phyloP scores from a whole-genome alignment of 2,888 invertebrate genomes.

The Spodoptera exigua region DNA sequence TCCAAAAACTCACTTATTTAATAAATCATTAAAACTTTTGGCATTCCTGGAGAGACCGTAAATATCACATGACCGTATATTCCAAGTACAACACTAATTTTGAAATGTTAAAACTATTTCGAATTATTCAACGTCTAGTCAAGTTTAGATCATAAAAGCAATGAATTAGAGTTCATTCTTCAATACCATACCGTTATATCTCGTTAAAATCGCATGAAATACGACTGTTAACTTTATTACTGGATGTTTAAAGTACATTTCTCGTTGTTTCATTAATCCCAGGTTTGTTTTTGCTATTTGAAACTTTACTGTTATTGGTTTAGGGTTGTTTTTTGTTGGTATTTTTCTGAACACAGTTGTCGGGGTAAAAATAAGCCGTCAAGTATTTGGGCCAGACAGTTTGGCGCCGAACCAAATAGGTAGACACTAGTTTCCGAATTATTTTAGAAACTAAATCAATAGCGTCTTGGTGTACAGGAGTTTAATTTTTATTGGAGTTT shows the following conservation, averaged over 20 bases:
- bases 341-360: conserved; percentile 23
- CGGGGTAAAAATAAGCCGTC: conserved; percentile 58
- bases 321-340: conserved; percentile 20
- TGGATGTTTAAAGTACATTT: conserved; percentile 14
- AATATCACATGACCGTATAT: conserved; percentile 35
- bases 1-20: conserved; percentile 6
- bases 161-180: conserved; percentile 7
- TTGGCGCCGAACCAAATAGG: conserved; percentile 78
- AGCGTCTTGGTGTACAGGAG: conserved; percentile 20
- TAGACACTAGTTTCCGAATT: conserved; percentile 53
- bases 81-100: conserved; percentile 47
- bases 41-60: conserved; percentile 19
- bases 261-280: conserved; percentile 14
- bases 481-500: neutral
- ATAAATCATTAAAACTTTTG: conserved; percentile 35
- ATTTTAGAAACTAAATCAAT: conserved; percentile 54
- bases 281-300: conserved; percentile 13
- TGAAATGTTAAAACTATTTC: conserved; percentile 55
- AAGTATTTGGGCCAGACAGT: conserved; percentile 78
- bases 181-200: conserved; percentile 11
- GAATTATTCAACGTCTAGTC: conserved; percentile 6
- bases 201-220: conserved; percentile 9
- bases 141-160: conserved; percentile 26
- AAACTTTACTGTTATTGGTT: neutral
- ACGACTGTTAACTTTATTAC: conserved; percentile 4